Percentiles rank a stretch among this genome's conserved stretches.
Conservation (phyloP, 2,888 invertebrate genomes). For the Acleris sparsana region DNA sequence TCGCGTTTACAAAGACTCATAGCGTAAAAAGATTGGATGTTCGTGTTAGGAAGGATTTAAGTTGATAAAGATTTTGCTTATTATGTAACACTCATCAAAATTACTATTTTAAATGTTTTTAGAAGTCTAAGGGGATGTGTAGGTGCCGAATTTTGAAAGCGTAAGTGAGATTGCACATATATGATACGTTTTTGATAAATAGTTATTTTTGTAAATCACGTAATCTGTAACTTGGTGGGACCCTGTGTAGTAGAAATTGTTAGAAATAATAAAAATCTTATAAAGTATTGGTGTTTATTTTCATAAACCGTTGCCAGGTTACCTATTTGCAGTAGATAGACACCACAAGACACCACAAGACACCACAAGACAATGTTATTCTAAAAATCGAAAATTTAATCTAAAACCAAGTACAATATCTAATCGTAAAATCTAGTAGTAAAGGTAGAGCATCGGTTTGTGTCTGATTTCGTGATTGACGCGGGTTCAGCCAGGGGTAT, state of each 20-base stretch:
- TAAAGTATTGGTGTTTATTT: constrained; percentile 54
- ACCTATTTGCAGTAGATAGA: constrained; percentile 40
- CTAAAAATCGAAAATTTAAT: constrained; percentile 61
- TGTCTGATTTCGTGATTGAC: neutral
- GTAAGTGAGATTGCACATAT: constrained; percentile 33
- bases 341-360: constrained; percentile 47
- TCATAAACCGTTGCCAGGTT: constrained; percentile 36
- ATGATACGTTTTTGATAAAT: constrained; percentile 29
- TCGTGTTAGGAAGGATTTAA: constrained; percentile 39
- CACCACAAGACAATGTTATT: constrained; percentile 50
- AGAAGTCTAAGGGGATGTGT: constrained; percentile 41
- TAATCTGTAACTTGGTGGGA: constrained; percentile 60
- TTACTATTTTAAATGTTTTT: constrained; percentile 23
- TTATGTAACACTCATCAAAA: constrained; percentile 46
- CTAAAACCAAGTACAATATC: constrained; percentile 56
- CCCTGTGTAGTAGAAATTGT: constrained; percentile 52
- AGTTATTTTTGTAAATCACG: constrained; percentile 44
- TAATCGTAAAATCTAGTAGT: constrained; percentile 27
- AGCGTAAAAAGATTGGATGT: constrained; percentile 38
- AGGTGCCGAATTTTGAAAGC: constrained; percentile 51
- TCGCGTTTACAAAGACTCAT: too few species aligned
- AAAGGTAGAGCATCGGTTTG: constrained; percentile 8
- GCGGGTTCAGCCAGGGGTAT: neutral
- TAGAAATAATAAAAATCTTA: constrained; percentile 47
- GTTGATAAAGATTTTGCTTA: constrained; percentile 47